Conservation (phyloP, 2,888 invertebrate species). For the Callyntrura guangdongensis region DNA sequence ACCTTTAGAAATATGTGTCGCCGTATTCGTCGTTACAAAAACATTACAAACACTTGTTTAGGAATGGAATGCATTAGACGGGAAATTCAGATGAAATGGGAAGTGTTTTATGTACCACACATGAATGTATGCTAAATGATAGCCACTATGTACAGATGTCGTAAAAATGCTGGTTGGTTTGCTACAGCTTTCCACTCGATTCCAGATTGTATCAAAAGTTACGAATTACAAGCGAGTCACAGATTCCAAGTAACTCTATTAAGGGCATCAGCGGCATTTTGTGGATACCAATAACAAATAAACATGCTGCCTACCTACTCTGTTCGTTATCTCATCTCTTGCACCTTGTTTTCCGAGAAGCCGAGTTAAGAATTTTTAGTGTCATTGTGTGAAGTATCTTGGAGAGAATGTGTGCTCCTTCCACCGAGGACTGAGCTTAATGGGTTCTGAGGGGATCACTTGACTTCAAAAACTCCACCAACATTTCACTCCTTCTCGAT, state of each 20-base stretch:
- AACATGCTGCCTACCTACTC: no score
- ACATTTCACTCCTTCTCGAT: constrained; percentile 1
- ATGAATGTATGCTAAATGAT: no score
- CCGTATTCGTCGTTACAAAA: not conserved
- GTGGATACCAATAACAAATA: no score
- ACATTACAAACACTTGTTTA: constrained; percentile 3
- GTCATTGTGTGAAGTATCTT: constrained; percentile 69
- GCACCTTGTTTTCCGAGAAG: not conserved
- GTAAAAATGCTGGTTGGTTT: not conserved
- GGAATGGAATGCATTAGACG: not conserved
- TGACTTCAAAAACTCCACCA: constrained; percentile 67
- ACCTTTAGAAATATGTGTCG: no score
- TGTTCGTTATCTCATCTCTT: not conserved
- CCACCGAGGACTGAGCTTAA: constrained; percentile 72
- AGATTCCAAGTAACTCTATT: not conserved
- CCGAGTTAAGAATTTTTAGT: constrained; percentile 64
- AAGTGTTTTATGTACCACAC: no score
- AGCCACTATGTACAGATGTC: no score
- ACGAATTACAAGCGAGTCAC: not conserved
- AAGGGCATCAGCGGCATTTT: not conserved
- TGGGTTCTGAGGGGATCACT: constrained; percentile 71
- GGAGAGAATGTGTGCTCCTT: constrained; percentile 2
- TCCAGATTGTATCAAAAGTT: not conserved
- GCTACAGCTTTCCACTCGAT: not conserved
- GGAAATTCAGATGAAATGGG: not conserved